Percentiles rank a stretch among this genome's conserved stretches.
Conservation (phyloP, 2,797 vertebrate genomes). For the Menidia menidia region DNA sequence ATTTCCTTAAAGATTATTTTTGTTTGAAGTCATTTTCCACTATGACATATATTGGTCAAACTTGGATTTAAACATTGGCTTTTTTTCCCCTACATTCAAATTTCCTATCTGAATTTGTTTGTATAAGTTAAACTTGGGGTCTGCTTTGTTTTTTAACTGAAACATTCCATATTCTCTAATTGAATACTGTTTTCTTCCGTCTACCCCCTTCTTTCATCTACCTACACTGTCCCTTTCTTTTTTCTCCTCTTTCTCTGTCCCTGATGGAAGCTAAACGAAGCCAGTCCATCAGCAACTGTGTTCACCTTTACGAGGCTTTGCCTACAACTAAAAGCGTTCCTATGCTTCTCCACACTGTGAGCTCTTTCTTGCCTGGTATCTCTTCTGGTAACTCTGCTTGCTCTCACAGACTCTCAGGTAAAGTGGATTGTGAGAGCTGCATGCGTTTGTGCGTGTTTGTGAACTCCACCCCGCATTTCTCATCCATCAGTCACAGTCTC, state of each 20-base stretch:
- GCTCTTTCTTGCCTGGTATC: conserved; percentile 98
- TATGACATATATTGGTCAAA: not conserved
- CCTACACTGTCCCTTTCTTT: conserved; percentile 65
- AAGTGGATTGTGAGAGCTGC: conserved; percentile 80
- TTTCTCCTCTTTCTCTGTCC: conserved; percentile 77
- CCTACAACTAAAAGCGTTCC: conserved; percentile 97
- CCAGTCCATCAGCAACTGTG: conserved; percentile 99
- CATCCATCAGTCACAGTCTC: conserved; percentile 29
- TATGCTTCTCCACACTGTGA: conserved; percentile 98
- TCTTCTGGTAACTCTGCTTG: conserved; percentile 95
- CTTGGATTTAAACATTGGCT: not conserved
- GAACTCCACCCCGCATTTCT: conserved; percentile 30
- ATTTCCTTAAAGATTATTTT: not conserved
- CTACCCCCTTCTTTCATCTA: conserved; percentile 38
- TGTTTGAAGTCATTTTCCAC: not conserved
- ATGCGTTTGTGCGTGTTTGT: conserved; percentile 57
- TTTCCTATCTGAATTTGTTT: not conserved
- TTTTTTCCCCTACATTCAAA: not conserved
- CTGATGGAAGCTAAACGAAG: conserved; percentile 96
- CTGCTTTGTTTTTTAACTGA: conserved; percentile 4
- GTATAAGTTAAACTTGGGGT: not conserved
- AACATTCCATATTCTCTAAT: conserved; percentile 33
- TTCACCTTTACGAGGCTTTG: conserved; percentile 97
- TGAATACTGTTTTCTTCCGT: conserved; percentile 62
- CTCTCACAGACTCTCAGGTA: conserved; percentile 99